A percentile compares a stretch with the other conserved stretches of the same genome.
Evolutionary conservation across 2,113 vertebrate species (phyloP).

Genomic region (Psittacus erithacus): DNA sequence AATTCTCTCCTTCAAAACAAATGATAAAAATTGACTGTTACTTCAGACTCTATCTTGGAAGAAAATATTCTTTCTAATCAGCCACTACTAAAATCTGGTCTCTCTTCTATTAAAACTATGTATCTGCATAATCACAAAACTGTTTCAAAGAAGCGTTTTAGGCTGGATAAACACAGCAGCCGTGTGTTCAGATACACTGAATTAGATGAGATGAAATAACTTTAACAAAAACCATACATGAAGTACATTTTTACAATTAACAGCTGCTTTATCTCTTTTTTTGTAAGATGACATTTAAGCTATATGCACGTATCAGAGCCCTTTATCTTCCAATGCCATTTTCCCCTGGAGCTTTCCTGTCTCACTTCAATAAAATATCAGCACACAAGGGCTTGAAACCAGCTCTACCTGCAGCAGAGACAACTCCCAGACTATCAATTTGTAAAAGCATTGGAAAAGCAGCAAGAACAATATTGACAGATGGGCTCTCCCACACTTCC

Average conservation of each 20-base stretch:
- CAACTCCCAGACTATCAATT: conserved; percentile 80
- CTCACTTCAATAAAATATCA: conserved; percentile 59
- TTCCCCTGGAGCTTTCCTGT: conserved; percentile 34
- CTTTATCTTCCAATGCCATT: conserved; percentile 41
- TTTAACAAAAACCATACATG: background rate
- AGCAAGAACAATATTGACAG: conserved; percentile 56
- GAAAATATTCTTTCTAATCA: conserved; percentile 29
- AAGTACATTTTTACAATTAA: conserved; percentile 26
- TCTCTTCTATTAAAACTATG: background rate
- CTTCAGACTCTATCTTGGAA: background rate
- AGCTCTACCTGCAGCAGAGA: conserved; percentile 78
- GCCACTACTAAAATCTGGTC: background rate
- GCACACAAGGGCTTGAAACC: conserved; percentile 44
- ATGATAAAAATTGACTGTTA: conserved; percentile 19
- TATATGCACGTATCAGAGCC: background rate
- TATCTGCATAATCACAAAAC: conserved; percentile 5
- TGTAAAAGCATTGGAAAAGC: conserved; percentile 65
- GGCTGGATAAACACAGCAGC: background rate
- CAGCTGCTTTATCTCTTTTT: background rate
- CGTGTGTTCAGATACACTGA: background rate
- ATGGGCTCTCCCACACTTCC: conserved; percentile 36
- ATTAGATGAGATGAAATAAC: background rate
- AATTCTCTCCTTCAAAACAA: conserved; percentile 43
- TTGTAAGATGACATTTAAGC: conserved; percentile 42
- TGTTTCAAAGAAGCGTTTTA: background rate